Evolutionary conservation across 2,888 invertebrate species (phyloP).

Genomic region (Limnephilus marmoratus): DNA sequence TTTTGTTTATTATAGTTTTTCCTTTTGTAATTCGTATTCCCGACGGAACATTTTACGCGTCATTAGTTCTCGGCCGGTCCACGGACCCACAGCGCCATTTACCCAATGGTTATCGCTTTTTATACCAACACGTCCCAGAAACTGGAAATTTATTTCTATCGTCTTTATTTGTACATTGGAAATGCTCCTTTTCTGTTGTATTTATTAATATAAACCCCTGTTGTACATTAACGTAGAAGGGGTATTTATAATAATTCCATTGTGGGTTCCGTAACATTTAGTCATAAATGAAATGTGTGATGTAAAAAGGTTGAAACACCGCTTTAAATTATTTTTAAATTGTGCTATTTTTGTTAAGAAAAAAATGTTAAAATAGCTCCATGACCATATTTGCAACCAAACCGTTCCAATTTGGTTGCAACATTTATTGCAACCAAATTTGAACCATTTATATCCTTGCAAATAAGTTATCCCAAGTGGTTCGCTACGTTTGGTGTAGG

Average conservation of each 20-base stretch:
- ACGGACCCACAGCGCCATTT: neutral
- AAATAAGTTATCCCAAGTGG: no score
- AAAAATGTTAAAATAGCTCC: neutral
- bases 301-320: neutral
- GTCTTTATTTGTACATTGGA: constrained; percentile 14
- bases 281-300: neutral
- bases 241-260: neutral
- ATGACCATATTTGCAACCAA: neutral
- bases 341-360: neutral
- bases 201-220: neutral
- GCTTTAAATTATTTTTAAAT: neutral
- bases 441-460: no score
- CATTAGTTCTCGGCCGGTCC: neutral
- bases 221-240: neutral
- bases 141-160: constrained; percentile 20
- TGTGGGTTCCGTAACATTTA: neutral
- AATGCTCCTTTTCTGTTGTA: neutral
- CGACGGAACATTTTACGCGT: neutral
- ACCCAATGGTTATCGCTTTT: constrained; percentile 2
- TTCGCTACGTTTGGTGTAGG: no score
- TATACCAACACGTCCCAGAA: constrained; percentile 11
- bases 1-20: constrained; percentile 21
- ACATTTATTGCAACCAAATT: no score
- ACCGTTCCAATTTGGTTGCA: no score
- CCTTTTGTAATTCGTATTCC: neutral